Base-by-base conservation (phyloP, 1,140 invertebrate species). In the Patella vulgata region DNA sequence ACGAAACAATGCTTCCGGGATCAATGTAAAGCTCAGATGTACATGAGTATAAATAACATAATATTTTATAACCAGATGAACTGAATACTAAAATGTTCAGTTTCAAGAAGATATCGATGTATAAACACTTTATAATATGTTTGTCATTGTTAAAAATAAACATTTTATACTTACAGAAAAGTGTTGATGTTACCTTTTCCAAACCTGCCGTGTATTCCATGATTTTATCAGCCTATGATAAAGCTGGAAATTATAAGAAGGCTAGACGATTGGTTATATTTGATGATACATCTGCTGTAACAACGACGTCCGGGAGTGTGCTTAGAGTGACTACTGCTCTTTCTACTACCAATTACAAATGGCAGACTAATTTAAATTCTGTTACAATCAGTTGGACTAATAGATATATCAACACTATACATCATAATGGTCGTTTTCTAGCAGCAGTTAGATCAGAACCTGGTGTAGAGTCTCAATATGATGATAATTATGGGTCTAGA, bases 161-260 rank as follows among this genome's bases (percentile, higher is more conserved):
- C n/a, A n/a, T n/a, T n/a, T n/a, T n/a, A n/a, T n/a, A n/a, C n/a
- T n/a, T n/a, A n/a, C n/a, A n/a, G n/a, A n/a, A n/a, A n/a, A n/a
- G n/a, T n/a, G n/a, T n/a, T 23, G 44, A 47, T 2, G 40, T 66
- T 14, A 55, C 52, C 19, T 14, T 72, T 0, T 47, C 39, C 17
- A 19, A 42, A 8, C 56, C 63, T 14, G 68, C 64, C 14, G 56
- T 70, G 43, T 73, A 68, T 43, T 40, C 62, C 8, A 48, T 70
- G 0, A 33, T 68, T 5, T 36, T 73, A 12, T 55, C 62, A 9
- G 68, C 57, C 6, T 63, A 53, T 52, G 71, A 73, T 40, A 56
- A 53, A 9, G 71, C 68, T 27, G 62, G 64, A 23, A 73, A 73
- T 53, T 12, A 39, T 12, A 68, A 62, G 62, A 62, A 54, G n/a